Base-by-base conservation (phyloP, 2,113 vertebrate genomes). In the Macheiramphus alcinus region DNA sequence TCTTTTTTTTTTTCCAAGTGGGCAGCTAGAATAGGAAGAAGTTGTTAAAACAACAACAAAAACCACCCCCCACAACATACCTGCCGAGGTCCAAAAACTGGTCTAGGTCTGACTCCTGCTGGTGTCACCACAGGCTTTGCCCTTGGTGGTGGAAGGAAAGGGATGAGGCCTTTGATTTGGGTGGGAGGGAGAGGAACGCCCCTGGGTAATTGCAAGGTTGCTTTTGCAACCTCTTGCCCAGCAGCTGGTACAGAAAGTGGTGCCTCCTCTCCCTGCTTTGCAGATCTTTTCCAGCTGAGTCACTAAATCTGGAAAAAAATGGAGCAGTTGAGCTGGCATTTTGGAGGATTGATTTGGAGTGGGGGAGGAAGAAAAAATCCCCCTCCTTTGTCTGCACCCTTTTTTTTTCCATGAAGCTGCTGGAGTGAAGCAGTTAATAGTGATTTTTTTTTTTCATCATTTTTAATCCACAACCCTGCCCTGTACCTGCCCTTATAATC, bases 401-500 rank as follows among this genome's bases (percentile, higher is more conserved):
- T 55, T 67, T 52, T 94, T 84, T 86, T 72, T 47, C 15, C 71
- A 52, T 26, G 15, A 50, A 83, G 90, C 65, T 70, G 73, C 73
- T 52, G 62, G 91, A 97, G 79, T 81, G 83, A 94, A 93, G 80
- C 91, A 85, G 93, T 95, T 86, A 72, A 90, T 95, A 85, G 66
- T 34, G 92, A 52, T 90, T 88, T 83, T 82, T 95, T 85, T 91
- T 36, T 16, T 38, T 25, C 70, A 47, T 70, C 42, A 63, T 97
- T 92, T 91, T 98, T 98, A 98, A 98, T 98, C 97, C 97, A 97
- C 97, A 93, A 92, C 95, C 96, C 98, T 99, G 98, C 98, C 98
- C 98, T 97, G 98, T 98, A 97, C 97, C 97, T 98, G 98, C 98
- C 98, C 98, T 98, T 98, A 97, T 99, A 99, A 98, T 98, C 98